Evolutionary conservation across 2,888 invertebrate genomes (phyloP).

Genomic region (Leucozona laternaria): DNA sequence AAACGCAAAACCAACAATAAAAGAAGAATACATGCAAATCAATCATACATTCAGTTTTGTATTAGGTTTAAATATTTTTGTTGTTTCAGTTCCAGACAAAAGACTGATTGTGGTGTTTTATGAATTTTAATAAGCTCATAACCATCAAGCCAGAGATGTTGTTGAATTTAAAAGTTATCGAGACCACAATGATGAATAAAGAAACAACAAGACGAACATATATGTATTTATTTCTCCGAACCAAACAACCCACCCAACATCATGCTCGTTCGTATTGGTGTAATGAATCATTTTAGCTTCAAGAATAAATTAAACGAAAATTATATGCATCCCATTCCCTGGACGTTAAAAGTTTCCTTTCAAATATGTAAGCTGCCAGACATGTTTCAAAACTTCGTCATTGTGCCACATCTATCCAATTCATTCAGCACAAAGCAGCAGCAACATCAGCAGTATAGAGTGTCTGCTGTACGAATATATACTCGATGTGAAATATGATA

Average conservation of each 20-base stretch:
- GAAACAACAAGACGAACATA: not conserved
- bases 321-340: slow-evolving; percentile 14
- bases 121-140: slow-evolving; percentile 62
- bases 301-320: slow-evolving; percentile 20
- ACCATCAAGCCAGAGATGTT: too few relatives aligned
- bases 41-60: slow-evolving; percentile 7
- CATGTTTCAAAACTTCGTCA: slow-evolving; percentile 30
- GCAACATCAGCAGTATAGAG: not conserved
- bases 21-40: not conserved
- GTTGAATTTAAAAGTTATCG: not conserved
- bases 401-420: not conserved
- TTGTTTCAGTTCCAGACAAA: slow-evolving; percentile 35
- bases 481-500: slow-evolving; percentile 31
- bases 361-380: slow-evolving; percentile 21
- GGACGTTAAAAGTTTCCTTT: not conserved
- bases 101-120: slow-evolving; percentile 52
- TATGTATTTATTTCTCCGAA: too few relatives aligned
- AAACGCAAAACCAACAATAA: not conserved
- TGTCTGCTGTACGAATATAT: not conserved
- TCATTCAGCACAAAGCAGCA: not conserved
- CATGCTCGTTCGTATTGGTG: not conserved
- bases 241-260: not conserved
- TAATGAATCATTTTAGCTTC: slow-evolving; percentile 34
- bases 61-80: too few relatives aligned
- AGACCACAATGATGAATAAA: not conserved